These are phyloP conservation scores for Notodonta dromedarius DNA, from an alignment of 2,888 invertebrate genomes.

Conservation along the genomic window DNA sequence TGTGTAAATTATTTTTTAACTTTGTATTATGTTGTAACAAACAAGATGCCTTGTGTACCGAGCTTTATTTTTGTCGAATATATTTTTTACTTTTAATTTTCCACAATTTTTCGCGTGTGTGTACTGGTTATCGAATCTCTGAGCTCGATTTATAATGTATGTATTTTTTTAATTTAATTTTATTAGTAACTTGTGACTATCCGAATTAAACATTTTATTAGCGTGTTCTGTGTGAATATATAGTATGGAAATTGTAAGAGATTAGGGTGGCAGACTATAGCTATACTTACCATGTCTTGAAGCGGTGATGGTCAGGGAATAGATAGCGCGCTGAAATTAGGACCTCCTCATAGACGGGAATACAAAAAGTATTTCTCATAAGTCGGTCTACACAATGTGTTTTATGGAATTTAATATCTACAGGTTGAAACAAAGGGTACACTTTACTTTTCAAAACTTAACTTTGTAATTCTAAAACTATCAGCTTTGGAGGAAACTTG, in stretches of 20 bases:
- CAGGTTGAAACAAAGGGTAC: no score
- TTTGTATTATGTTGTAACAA: slow-evolving; percentile 5
- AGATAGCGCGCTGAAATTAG: no score
- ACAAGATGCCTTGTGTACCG: slow-evolving; percentile 45
- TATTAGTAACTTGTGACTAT: slow-evolving; percentile 12
- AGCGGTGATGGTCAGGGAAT: no score
- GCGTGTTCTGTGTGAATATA: background rate
- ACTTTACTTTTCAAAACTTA: no score
- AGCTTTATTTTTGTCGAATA: slow-evolving; percentile 47
- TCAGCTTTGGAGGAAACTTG: no score
- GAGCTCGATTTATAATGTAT: slow-evolving; percentile 26
- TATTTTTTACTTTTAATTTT: slow-evolving; percentile 29
- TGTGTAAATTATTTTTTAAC: slow-evolving; percentile 1
- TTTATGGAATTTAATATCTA: no score
- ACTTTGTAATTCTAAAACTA: no score
- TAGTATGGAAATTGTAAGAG: background rate
- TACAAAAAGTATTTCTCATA: no score
- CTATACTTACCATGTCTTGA: background rate
- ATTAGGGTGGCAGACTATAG: background rate
- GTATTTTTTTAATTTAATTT: slow-evolving; percentile 21
- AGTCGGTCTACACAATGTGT: no score
- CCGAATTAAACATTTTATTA: background rate
- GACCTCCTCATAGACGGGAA: no score
- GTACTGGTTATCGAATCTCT: slow-evolving; percentile 41
- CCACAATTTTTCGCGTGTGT: slow-evolving; percentile 16